Base-by-base conservation (phyloP, 1,140 invertebrate species). In the Prorops nasuta region DNA sequence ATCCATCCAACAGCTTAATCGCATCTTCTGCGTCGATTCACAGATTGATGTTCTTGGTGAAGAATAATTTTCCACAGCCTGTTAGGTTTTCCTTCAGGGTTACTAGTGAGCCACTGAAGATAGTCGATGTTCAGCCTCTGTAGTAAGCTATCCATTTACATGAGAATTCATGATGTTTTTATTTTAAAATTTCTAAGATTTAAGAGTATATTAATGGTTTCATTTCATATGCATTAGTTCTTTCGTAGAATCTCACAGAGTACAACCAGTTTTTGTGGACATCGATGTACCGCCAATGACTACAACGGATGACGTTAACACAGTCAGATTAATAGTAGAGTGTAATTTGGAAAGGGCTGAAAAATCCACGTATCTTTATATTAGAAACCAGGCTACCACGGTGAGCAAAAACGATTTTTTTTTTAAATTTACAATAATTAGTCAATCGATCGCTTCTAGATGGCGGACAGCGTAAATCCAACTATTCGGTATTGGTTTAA, bases 401-500 rank as follows among this genome's bases (percentile, higher is more conserved):
- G 69, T 72, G 54, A 61, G 49, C 48, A 31, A 18, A 44, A 35
- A 24, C 14, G 24, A 50, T 21, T 41, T 19, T 45, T 17, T 14
- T 17, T 37, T 14, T 37, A n/a, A 7, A 17, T 7, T 37, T 37
- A 15, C 63, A n/a, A 48, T 28, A 28, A 28, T 28, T 28, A 28
- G 6, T 12, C 12, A 6, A 6, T 28, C 12, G 24, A 28, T 28
- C 6, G 12, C 17, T 19, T 9, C 1, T n/a, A 69, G 39, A 44
- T 60, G 2, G 50, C 58, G 0, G 80, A 82, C 45, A 62, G 73
- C 4, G 64, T 55, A 44, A 67, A 71, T 3, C 81, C 81, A 3
- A 75, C 62, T 10, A 60, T 83, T 1, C 65, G 74, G 7, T 80
- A 81, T 51, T 76, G 63, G 18, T 83, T 81, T 60, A 79, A 81